These are phyloP conservation scores for Cephalopholis sonnerati DNA, from an alignment of 2,113 vertebrate genomes.

Conservation along the genomic window DNA sequence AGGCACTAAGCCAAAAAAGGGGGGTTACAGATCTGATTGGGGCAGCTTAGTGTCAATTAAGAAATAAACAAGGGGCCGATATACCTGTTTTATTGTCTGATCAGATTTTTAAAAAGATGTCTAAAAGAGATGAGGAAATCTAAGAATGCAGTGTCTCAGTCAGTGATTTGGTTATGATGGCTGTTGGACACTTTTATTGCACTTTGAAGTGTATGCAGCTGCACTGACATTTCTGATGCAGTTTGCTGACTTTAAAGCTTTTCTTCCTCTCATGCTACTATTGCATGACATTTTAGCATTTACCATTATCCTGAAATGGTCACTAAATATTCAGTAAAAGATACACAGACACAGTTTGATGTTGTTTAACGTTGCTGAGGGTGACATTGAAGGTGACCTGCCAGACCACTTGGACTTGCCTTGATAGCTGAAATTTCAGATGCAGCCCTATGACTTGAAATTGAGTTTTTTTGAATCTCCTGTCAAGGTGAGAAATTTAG, in stretches of 20 bases:
- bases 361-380: not conserved
- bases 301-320: not conserved
- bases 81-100: no score
- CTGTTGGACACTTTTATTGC: not conserved
- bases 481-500: conserved; percentile 16
- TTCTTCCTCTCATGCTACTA: not conserved
- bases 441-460: conserved; percentile 17
- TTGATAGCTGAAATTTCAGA: not conserved
- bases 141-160: no score
- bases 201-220: not conserved
- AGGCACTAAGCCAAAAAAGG: no score
- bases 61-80: no score
- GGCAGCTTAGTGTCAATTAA: no score
- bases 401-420: not conserved
- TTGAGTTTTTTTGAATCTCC: conserved; percentile 12
- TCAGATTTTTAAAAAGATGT: no score
- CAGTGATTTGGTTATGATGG: no score
- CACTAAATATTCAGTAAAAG: not conserved
- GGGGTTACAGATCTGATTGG: no score
- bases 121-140: no score
- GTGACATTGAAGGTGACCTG: not conserved
- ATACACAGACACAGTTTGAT: not conserved
- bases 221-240: not conserved
- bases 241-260: not conserved
- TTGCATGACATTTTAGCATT: not conserved